Percentiles rank a stretch among this genome's conserved stretches.
These are phyloP conservation scores for Diadophis punctatus DNA, from an alignment of 2,113 vertebrate species.

Conservation along the genomic window DNA sequence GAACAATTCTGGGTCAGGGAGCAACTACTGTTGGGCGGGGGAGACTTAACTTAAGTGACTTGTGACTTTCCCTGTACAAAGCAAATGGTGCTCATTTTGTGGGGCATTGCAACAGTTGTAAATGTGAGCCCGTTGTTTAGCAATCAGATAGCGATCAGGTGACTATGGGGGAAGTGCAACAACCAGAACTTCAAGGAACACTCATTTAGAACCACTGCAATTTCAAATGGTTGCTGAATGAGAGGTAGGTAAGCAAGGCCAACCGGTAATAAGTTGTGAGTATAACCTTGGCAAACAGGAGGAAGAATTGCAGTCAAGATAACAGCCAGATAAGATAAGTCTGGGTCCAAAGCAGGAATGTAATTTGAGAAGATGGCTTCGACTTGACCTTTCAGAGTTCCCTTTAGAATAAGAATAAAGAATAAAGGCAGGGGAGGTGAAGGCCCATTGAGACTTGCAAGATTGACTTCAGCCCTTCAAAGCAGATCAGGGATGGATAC, in stretches of 20 bases:
- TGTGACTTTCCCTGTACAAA: background rate
- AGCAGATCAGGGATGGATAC: background rate
- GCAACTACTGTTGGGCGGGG: background rate
- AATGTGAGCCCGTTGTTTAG: background rate
- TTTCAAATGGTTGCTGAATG: background rate
- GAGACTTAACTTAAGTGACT: background rate
- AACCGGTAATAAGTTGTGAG: background rate
- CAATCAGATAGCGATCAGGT: background rate
- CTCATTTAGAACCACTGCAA: background rate
- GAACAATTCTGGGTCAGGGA: background rate
- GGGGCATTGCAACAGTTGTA: background rate
- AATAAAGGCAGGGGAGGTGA: background rate
- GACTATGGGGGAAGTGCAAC: background rate
- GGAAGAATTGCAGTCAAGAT: background rate
- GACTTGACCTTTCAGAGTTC: background rate
- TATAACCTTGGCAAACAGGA: background rate
- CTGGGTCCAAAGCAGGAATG: background rate
- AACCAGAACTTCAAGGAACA: background rate
- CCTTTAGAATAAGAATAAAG: background rate
- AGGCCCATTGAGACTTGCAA: background rate
- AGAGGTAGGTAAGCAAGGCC: background rate
- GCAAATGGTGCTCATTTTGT: background rate
- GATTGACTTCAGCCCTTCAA: background rate
- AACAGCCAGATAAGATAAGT: background rate
- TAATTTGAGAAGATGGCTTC: background rate